Evolutionary conservation across 1,140 invertebrate species (phyloP).

Genomic region (Leptoteleia sp.): DNA sequence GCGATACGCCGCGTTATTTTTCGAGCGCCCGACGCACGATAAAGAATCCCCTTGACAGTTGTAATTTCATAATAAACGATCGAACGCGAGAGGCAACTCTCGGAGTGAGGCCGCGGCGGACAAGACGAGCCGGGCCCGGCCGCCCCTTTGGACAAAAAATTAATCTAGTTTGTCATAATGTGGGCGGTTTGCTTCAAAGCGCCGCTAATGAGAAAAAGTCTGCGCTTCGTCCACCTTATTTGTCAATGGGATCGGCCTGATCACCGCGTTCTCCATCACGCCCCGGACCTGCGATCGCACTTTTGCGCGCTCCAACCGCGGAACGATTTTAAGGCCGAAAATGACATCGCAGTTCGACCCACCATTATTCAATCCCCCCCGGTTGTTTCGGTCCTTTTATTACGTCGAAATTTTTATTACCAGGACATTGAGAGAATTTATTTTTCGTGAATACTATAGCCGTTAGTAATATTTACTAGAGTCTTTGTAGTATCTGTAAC

Average conservation of each 20-base stretch:
- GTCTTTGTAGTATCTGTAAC: too few species aligned
- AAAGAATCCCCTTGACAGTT: conserved; percentile 76
- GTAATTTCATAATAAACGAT: conserved; percentile 81
- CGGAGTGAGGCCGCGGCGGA: too few species aligned
- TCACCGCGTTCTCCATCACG: conserved; percentile 77
- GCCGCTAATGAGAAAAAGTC: conserved; percentile 81
- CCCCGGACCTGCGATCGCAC: too few species aligned
- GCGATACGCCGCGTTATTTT: conserved; percentile 61
- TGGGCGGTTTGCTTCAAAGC: conserved; percentile 81
- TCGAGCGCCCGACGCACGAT: conserved; percentile 48
- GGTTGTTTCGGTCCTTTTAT: too few species aligned
- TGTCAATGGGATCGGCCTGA: conserved; percentile 78
- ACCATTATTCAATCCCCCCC: too few species aligned
- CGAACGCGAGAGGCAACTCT: conserved; percentile 53
- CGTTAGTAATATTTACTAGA: too few species aligned
- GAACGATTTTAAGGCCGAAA: too few species aligned
- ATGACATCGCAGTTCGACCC: too few species aligned
- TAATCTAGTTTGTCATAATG: conserved; percentile 82
- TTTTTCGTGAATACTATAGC: too few species aligned
- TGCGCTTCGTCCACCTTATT: conserved; percentile 78
- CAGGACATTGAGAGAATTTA: too few species aligned
- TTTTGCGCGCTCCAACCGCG: too few species aligned
- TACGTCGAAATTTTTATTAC: too few species aligned
- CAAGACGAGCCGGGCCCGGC: conserved; percentile 49
- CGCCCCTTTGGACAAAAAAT: conserved; percentile 77